Evolutionary conservation across 2,113 vertebrate genomes (phyloP).

Genomic region (Apodemus sylvaticus): DNA sequence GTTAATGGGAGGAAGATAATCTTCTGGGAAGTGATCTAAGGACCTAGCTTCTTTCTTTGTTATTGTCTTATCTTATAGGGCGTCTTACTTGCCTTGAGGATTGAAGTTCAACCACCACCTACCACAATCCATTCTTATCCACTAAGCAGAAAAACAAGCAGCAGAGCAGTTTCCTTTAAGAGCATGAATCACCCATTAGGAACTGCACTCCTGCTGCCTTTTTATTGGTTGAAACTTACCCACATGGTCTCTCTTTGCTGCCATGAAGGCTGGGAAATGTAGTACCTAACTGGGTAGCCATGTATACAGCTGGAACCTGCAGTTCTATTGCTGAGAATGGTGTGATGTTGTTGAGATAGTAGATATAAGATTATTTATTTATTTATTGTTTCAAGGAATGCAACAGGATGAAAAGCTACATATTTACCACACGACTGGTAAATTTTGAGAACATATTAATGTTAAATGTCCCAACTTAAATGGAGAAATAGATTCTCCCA

Average conservation of each 20-base stretch:
- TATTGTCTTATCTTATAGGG: not conserved
- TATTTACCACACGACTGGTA: not conserved
- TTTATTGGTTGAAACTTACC: conserved; percentile 47
- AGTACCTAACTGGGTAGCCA: not conserved
- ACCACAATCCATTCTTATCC: not conserved
- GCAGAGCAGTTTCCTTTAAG: not conserved
- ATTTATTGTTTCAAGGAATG: not conserved
- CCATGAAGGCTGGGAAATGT: conserved; percentile 48
- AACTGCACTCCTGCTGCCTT: not conserved
- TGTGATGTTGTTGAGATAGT: not conserved
- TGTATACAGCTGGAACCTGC: not conserved
- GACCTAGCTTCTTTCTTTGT: not conserved
- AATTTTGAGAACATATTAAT: not conserved
- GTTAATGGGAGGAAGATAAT: not conserved
- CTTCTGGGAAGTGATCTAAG: not conserved
- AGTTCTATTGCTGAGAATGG: not conserved
- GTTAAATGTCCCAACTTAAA: conserved; percentile 25
- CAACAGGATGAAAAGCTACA: conserved; percentile 7
- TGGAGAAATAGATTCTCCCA: conserved; percentile 22
- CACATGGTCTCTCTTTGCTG: not conserved
- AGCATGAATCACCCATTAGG: not conserved
- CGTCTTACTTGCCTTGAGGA: conserved; percentile 11
- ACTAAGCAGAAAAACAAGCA: not conserved
- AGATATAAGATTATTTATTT: not conserved
- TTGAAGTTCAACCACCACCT: not conserved